Evolutionary conservation across 1,140 invertebrate genomes (phyloP).

Genomic region (Asbolus verrucosus): DNA sequence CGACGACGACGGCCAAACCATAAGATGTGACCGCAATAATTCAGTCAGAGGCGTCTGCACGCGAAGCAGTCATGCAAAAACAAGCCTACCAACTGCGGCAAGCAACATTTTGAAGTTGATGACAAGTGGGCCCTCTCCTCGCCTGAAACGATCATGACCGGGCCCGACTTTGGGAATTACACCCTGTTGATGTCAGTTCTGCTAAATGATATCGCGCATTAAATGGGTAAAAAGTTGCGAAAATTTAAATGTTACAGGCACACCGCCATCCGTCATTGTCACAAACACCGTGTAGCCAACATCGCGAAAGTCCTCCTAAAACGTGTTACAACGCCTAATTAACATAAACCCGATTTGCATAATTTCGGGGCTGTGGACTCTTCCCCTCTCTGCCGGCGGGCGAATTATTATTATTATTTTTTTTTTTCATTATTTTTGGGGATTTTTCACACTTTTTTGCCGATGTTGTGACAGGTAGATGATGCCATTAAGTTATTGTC

Average conservation of each 20-base stretch:
- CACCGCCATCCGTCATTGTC: conserved; percentile 50
- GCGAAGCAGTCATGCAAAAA: conserved; percentile 30
- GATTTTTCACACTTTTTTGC: conserved; percentile 34
- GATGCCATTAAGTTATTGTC: conserved; percentile 29
- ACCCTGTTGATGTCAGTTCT: conserved; percentile 50
- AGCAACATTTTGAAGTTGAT: conserved; percentile 13
- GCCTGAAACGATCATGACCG: conserved; percentile 8
- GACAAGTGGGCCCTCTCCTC: conserved; percentile 31
- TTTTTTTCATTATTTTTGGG: too few species aligned
- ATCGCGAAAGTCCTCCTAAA: conserved; percentile 51
- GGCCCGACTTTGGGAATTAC: conserved; percentile 34
- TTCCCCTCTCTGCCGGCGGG: not conserved
- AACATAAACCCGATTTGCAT: conserved; percentile 52
- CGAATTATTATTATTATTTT: too few species aligned
- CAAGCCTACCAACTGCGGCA: conserved; percentile 33
- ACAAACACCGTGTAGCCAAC: conserved; percentile 45
- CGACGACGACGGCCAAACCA: not conserved
- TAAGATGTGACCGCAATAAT: not conserved
- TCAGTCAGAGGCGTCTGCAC: conserved; percentile 16
- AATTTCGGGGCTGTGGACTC: conserved; percentile 24
- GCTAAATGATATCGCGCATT: conserved; percentile 48
- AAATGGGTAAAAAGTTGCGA: conserved; percentile 52
- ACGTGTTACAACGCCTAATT: conserved; percentile 52
- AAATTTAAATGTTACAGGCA: conserved; percentile 50
- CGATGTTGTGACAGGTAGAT: conserved; percentile 35